Percentiles rank a stretch among this genome's conserved stretches.
Conservation (phyloP, 2,113 vertebrate genomes). For the Rhabdornis inornatus region DNA sequence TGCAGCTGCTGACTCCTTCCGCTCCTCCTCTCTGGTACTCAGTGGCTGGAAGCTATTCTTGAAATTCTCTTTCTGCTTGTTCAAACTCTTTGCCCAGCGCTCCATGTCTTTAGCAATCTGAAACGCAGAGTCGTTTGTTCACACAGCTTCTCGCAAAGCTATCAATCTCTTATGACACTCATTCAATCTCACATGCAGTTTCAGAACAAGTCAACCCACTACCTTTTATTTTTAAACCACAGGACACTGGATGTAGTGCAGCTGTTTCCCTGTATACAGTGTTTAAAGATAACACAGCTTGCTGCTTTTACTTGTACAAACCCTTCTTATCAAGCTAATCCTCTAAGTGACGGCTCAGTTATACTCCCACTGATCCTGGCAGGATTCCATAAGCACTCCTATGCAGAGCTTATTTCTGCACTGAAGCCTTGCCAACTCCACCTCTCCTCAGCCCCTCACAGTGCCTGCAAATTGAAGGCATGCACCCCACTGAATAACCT, state of each 20-base stretch:
- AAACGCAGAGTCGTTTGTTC: not conserved
- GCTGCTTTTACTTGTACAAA: not conserved
- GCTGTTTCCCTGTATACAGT: not conserved
- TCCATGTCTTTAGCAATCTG: slow-evolving; percentile 99
- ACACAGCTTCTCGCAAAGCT: not conserved
- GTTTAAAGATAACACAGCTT: not conserved
- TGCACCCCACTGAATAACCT: not conserved
- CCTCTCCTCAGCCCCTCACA: not conserved
- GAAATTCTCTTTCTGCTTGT: slow-evolving; percentile 98
- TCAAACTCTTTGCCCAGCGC: slow-evolving; percentile 98
- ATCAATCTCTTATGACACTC: not conserved
- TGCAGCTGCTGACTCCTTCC: slow-evolving; percentile 92
- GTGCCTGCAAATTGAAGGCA: not conserved
- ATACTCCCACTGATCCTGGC: slow-evolving; percentile 47
- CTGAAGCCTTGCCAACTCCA: slow-evolving; percentile 6
- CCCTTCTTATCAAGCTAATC: slow-evolving; percentile 25
- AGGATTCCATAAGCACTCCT: not conserved
- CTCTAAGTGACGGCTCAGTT: not conserved
- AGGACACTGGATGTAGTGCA: not conserved
- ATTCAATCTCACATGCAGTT: not conserved
- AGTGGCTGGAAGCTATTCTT: slow-evolving; percentile 93
- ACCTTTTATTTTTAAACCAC: slow-evolving; percentile 24
- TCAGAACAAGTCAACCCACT: slow-evolving; percentile 12
- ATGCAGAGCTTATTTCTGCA: slow-evolving; percentile 36
- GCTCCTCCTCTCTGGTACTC: slow-evolving; percentile 88